Base-by-base conservation (phyloP, 2,888 invertebrate genomes). In the Pandemis heparana region DNA sequence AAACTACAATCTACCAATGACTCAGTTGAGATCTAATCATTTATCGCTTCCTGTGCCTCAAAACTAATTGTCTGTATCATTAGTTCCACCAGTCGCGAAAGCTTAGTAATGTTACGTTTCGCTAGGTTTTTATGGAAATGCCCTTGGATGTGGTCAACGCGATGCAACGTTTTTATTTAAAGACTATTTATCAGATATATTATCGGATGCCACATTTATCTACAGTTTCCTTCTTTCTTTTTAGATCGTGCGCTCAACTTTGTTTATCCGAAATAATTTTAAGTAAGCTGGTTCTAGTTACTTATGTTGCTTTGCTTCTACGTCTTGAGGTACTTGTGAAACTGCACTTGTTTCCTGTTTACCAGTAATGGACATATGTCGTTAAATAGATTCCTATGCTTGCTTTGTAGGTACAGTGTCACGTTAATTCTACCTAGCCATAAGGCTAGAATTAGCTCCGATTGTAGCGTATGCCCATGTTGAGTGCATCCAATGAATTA, bases 1-100 rank as follows among this genome's bases (percentile, higher is more conserved):
- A 82, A 82, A 81, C 83, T 79, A 80, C 80, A 79, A 83, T 85
- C 78, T 77, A 77, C 74, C 77, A 85, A 80, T 92, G 91, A 92
- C 80, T 91, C 91, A 90, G 83, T 81, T 81, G 78, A 82, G 82
- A 85, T 85, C 84, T 85, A 89, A 90, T 91, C 83, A 89, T 92
- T 88, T 87, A 85, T 87, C 84, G 85, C 86, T 93, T 92, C 92
- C 92, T 89, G 90, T 80, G 80, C 83, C 79, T 82, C 85, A 80
- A 83, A 83, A 86, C 85, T 90, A 90, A 92, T 92, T 91, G 86
- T 89, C 79, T 81, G 83, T 82, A 81, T 83, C 79, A 92, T 93
- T 92, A 91, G 92, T 93, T 92, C 91, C 91, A 88, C 87, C 81
- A 90, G 84, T 79, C 80, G 80, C 83, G 85, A 89, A 87, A 89